Evolutionary conservation across 2,888 invertebrate species (phyloP).

Genomic region (Phaedon cochleariae): DNA sequence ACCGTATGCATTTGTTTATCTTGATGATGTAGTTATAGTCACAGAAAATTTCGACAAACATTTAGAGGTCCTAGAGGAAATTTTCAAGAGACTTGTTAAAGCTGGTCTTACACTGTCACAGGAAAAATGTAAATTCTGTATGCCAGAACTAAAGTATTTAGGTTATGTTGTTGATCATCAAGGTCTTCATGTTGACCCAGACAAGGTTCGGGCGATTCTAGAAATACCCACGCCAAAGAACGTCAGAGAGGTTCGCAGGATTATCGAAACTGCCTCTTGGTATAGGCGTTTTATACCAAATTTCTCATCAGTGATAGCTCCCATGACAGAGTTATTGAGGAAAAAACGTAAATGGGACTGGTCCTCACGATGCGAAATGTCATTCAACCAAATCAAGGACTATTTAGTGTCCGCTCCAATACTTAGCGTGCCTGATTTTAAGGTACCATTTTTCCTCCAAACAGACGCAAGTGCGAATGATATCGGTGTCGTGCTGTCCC

Average conservation of each 20-base stretch:
- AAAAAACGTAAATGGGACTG: slow-evolving; percentile 4
- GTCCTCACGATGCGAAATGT: slow-evolving; percentile 18
- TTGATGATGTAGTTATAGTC: slow-evolving; percentile 46
- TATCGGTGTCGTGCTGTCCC: too few species aligned
- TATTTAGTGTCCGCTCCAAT: too few species aligned
- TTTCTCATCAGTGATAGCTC: too few species aligned
- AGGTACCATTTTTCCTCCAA: too few species aligned
- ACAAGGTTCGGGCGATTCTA: slow-evolving; percentile 18
- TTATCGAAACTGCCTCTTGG: slow-evolving; percentile 37
- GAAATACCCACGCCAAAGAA: too few species aligned
- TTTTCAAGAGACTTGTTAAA: slow-evolving; percentile 38
- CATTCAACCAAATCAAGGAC: slow-evolving; percentile 24
- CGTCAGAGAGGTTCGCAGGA: slow-evolving; percentile 7
- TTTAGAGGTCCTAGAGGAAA: slow-evolving; percentile 31
- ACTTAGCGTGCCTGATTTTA: too few species aligned
- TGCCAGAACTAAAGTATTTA: too few species aligned
- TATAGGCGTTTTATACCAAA: slow-evolving; percentile 42
- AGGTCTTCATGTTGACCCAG: slow-evolving; percentile 20
- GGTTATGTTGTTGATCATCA: slow-evolving; percentile 16
- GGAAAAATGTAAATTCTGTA: too few species aligned
- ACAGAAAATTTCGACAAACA: too few species aligned
- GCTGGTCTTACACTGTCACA: too few species aligned
- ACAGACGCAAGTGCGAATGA: too few species aligned
- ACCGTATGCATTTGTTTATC: slow-evolving; percentile 41
- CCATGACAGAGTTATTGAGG: too few species aligned